Evolutionary conservation across 2,888 invertebrate genomes (phyloP), one percentile per base, ranked within the genome.

Genomic region (Synanthedon tipuliformis): DNA sequence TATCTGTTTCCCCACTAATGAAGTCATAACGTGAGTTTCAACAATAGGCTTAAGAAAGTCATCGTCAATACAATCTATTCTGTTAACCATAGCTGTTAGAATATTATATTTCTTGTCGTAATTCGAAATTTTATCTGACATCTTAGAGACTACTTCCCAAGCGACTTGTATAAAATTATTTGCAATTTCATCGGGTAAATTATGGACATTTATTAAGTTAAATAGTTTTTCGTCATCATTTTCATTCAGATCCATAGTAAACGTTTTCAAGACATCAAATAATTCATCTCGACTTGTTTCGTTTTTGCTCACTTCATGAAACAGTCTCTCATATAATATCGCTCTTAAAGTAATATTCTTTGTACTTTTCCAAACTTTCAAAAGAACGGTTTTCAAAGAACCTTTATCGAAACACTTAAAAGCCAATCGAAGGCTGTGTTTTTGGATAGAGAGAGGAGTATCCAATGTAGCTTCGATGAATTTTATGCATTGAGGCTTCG

Each of bases 401-500:
- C 69, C 66, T n/a, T 58, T 51, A 48, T 58, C 63, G 50, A 69
- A 77, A 57, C 66, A 69, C 54, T 66, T 54, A 54, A 79, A 79
- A 2, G 79, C 78, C 12, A 78, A 58, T 1, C 75, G 67, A 49
- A 81, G 51, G 3, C 72, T 76, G 51, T 78, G 75, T 55, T 79
- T 78, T 54, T 77, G 78, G 27, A 76, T 58, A 2, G 78, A 75
- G 2, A 77, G 56, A 2, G 76, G 78, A 10, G 65, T 55, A 40
- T 78, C 57, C 51, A 79, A 54, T 45, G 74, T 52, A 11, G 64
- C 54, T 54, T 66, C 61, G 2, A 79, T 62, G 50, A 79, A 79
- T 41, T 64, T 54, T 8, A 66, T 59, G 40, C 66, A 68, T 13
- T 54, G 54, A 2, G 64, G 59, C 8, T 61, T 55, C 4, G 77